Percentiles rank a stretch among this genome's conserved stretches.
phyloP scores from a whole-genome alignment of 2,113 vertebrate genomes.

The Macrotus californicus region DNA sequence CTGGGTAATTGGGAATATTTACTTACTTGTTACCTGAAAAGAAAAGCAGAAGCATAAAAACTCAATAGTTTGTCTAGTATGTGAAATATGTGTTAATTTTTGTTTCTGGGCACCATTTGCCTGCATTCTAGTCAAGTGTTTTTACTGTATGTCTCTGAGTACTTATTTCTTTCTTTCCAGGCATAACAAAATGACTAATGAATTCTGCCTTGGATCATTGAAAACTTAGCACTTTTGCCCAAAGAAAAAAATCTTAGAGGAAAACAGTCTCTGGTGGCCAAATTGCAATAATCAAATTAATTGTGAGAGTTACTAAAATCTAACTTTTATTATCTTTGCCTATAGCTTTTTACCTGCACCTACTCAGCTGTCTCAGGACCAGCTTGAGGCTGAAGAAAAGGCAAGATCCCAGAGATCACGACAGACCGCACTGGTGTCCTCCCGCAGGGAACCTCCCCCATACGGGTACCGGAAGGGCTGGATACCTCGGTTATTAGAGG shows the following conservation, averaged over 20 bases:
- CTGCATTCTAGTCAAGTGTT: neutral
- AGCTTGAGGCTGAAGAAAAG: conserved; percentile 94
- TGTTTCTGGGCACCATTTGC: neutral
- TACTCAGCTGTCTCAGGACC: conserved; percentile 97
- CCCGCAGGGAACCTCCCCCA: conserved; percentile 90
- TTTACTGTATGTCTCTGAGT: neutral
- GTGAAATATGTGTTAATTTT: conserved; percentile 20
- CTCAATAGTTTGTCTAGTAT: neutral
- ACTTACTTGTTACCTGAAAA: neutral
- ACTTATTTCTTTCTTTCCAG: conserved; percentile 31
- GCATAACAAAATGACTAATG: neutral
- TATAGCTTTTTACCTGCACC: conserved; percentile 94
- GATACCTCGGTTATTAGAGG: conserved; percentile 92
- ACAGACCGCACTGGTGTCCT: conserved; percentile 91
- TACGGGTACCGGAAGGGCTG: conserved; percentile 93
- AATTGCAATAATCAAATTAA: conserved; percentile 2
- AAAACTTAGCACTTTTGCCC: neutral
- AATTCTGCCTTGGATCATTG: neutral
- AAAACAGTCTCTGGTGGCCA: neutral
- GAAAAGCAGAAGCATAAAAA: conserved; percentile 2
- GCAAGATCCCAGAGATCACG: conserved; percentile 88
- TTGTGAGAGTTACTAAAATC: neutral
- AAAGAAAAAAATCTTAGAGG: neutral
- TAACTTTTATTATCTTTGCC: conserved; percentile 8
- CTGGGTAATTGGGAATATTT: neutral